A percentile compares a stretch with the other conserved stretches of the same genome.
phyloP scores from a whole-genome alignment of 2,797 vertebrate species.

The Discoglossus pictus region DNA sequence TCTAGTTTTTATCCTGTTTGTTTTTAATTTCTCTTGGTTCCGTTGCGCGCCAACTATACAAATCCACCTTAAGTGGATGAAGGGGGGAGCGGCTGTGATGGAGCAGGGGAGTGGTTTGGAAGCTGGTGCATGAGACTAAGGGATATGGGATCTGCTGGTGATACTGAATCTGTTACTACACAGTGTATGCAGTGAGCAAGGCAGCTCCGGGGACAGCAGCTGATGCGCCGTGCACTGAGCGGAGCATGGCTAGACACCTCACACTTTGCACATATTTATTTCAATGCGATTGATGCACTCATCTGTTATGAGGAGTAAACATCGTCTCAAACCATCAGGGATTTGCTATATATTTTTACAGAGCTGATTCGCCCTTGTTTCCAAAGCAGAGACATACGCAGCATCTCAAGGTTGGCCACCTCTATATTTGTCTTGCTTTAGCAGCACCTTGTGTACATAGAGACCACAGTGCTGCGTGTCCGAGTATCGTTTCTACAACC shows the following conservation, averaged over 20 bases:
- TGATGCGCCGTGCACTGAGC: constrained; percentile 24
- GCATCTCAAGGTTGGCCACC: constrained; percentile 2
- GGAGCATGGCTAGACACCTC: constrained; percentile 42
- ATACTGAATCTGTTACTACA: no score
- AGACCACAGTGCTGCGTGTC: not conserved
- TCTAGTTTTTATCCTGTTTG: no score
- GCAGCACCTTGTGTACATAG: constrained; percentile 1
- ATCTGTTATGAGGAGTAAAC: constrained; percentile 31
- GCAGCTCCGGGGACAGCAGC: constrained; percentile 44
- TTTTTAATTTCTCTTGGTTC: no score
- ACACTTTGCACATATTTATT: constrained; percentile 44
- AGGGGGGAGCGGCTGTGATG: no score
- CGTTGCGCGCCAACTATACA: no score
- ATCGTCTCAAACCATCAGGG: constrained; percentile 20
- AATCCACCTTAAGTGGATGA: no score
- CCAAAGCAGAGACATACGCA: not conserved
- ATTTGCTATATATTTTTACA: not conserved
- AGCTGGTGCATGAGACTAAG: no score
- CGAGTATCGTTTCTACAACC: not conserved
- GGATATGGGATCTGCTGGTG: no score
- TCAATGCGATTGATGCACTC: constrained; percentile 24
- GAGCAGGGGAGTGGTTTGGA: no score
- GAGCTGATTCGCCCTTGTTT: constrained; percentile 2
- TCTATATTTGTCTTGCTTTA: not conserved
- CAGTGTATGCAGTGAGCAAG: constrained; percentile 48